Evolutionary conservation across 1,140 invertebrate species (phyloP), one percentile per base, ranked within the genome.

Genomic region (Nomia melanderi): DNA sequence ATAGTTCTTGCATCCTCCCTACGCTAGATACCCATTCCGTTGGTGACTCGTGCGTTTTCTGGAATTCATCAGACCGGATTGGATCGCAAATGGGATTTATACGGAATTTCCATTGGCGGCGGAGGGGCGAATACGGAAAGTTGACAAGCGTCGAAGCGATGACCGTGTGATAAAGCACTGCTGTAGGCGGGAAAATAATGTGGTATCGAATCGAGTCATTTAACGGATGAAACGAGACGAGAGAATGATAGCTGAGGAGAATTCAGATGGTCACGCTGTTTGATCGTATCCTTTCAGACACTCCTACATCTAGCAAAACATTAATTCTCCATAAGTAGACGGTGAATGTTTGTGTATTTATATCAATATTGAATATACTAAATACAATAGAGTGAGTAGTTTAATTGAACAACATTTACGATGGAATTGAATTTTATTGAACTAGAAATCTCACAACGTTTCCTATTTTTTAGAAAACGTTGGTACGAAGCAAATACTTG

Each of bases 11-110:
- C 85, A 85, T 77, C 80, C 77, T 82, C 83, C 81, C 79, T 64
- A 60, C 20, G 66, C 56, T 31, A 59, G 78, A 77, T 74, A 80
- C 63, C 71, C 64, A 54, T 79, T 50, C 60, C 54, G 39, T 27
- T 79, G 59, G 76, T 88, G 87, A 88, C 85, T 88, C 78, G 87
- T 82, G 79, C 82, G 78, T 86, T 88, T 90, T 88, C 84, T 81
- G 86, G 85, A 90, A 90, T 90, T 90, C 89, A 90, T 90, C 89
- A 89, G 71, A 63, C 65, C 69, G 80, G 82, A 90, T 90, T 89
- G 86, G 84, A 88, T 88, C 77, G 81, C 78, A 87, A 89, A 88
- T 86, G 83, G 84, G 81, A 39, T 88, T 86, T 86, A 86, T 80
- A 75, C 31, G 81, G 85, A 73, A 89, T 87, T 84, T 77, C 77